A percentile compares a stretch with the other conserved stretches of the same genome.
These are phyloP conservation scores for Archaeoteleia sp. DNA, from an alignment of 2,888 invertebrate species.

Conservation along the genomic window DNA sequence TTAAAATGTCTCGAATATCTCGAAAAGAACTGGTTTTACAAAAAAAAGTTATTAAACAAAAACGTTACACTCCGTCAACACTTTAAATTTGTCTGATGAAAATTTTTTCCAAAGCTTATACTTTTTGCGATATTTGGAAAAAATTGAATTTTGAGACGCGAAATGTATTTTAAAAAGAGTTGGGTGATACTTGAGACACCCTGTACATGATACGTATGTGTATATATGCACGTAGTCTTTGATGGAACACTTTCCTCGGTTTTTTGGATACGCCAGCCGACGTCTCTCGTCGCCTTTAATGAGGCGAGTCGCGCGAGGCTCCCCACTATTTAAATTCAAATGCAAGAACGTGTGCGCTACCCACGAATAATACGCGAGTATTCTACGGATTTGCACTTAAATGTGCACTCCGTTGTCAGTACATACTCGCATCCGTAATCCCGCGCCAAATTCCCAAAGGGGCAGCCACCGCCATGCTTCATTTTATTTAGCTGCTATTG, in stretches of 20 bases:
- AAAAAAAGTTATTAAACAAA: too few species aligned
- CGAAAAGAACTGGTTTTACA: too few species aligned
- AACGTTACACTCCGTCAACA: too few species aligned
- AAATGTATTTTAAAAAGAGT: slow-evolving; percentile 56
- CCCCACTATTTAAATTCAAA: slow-evolving; percentile 58
- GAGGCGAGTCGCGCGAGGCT: slow-evolving; percentile 55
- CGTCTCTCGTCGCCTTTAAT: slow-evolving; percentile 62
- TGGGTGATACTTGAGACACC: too few species aligned
- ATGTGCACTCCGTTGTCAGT: slow-evolving; percentile 36
- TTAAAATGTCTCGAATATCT: too few species aligned
- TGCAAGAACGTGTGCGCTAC: slow-evolving; percentile 47
- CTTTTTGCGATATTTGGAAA: too few species aligned
- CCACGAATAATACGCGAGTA: slow-evolving; percentile 47
- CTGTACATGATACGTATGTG: too few species aligned
- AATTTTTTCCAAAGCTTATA: too few species aligned
- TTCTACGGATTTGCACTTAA: slow-evolving; percentile 56
- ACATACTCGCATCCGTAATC: slow-evolving; percentile 23
- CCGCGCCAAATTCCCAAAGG: slow-evolving; percentile 13
- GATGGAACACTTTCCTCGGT: slow-evolving; percentile 57
- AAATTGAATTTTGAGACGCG: slow-evolving; percentile 26
- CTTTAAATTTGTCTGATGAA: too few species aligned
- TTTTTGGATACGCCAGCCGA: slow-evolving; percentile 49
- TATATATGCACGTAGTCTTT: too few species aligned
- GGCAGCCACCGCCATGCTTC: neutral
- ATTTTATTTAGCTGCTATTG: slow-evolving; percentile 29